Evolutionary conservation across 2,797 vertebrate genomes (phyloP).

Genomic region (Micrastur ruficollis): DNA sequence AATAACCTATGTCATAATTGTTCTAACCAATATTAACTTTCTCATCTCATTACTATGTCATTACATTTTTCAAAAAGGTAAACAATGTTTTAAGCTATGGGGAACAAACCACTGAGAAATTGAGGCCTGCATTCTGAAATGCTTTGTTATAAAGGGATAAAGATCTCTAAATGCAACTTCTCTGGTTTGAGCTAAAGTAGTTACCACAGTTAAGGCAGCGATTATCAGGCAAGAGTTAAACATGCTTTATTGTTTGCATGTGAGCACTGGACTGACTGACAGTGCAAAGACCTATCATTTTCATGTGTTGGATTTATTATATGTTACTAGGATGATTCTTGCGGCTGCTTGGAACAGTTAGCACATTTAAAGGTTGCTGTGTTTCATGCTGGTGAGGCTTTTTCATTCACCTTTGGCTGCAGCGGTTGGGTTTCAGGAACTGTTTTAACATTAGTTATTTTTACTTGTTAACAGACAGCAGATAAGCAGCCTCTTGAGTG

Average conservation of each 20-base stretch:
- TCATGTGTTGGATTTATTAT: rapidly evolving
- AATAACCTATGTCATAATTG: not conserved
- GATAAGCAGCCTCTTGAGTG: not conserved
- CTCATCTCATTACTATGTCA: not conserved
- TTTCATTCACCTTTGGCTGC: not conserved
- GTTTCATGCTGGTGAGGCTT: not conserved
- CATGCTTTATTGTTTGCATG: not conserved
- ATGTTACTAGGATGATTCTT: too few species aligned
- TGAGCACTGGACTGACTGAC: not conserved
- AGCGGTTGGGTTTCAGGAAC: not conserved
- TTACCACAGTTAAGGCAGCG: not conserved
- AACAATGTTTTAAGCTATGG: not conserved
- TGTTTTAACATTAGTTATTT: not conserved
- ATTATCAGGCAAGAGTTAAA: not conserved
- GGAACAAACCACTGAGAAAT: not conserved
- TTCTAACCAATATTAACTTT: not conserved
- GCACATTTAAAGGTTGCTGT: not conserved
- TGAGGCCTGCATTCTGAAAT: not conserved
- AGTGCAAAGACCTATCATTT: not conserved
- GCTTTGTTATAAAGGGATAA: not conserved
- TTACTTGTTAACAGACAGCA: not conserved
- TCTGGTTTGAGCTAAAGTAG: not conserved
- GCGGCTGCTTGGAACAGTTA: not conserved
- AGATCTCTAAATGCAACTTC: not conserved
- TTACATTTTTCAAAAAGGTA: not conserved